These are phyloP conservation scores for Synanthedon tipuliformis DNA, from an alignment of 2,888 invertebrate species.

Conservation along the genomic window DNA sequence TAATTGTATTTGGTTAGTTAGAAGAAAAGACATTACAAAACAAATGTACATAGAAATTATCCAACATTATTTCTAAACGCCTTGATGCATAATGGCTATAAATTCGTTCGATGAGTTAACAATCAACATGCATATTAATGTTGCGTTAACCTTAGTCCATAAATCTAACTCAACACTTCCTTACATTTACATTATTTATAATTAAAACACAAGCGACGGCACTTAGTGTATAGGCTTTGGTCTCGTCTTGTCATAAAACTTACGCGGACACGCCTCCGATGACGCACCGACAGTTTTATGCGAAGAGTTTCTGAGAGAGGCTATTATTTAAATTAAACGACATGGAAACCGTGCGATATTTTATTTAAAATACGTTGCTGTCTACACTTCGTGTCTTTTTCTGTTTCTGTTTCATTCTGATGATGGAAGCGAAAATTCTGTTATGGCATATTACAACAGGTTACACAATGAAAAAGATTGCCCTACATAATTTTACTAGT, in stretches of 20 bases:
- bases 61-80: too few species aligned
- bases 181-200: neutral
- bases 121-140: neutral
- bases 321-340: neutral
- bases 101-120: neutral
- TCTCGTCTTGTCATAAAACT: conserved; percentile 40
- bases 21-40: too few species aligned
- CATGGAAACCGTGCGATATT: neutral
- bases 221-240: conserved; percentile 4
- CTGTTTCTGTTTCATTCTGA: too few species aligned
- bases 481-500: too few species aligned
- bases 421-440: too few species aligned
- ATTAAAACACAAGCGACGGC: conserved; percentile 4
- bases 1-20: too few species aligned
- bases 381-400: too few species aligned
- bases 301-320: conserved; percentile 18
- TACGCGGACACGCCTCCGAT: conserved; percentile 41
- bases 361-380: neutral
- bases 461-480: too few species aligned
- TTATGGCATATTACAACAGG: too few species aligned
- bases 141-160: neutral
- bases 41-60: too few species aligned
- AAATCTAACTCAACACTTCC: neutral
- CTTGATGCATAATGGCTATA: too few species aligned
- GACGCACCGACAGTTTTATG: conserved; percentile 56